Conservation (phyloP, 2,888 invertebrate species). For the Periphyllus acericola region DNA sequence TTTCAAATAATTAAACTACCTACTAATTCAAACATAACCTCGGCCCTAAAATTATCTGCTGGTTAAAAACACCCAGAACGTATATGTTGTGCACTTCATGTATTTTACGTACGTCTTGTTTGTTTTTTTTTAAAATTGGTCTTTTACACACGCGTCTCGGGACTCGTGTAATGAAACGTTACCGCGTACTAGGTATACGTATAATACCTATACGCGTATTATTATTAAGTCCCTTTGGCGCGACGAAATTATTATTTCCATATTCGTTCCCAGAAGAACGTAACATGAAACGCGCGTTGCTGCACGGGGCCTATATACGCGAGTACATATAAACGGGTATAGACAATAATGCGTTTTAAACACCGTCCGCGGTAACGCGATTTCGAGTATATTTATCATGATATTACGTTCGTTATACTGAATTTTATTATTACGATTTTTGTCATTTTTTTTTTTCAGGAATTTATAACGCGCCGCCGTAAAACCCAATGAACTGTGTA, state of each 20-base stretch:
- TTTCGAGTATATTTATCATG: background rate
- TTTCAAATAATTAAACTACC: slow-evolving; percentile 53
- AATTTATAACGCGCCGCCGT: slow-evolving; percentile 49
- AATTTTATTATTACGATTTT: slow-evolving; percentile 38
- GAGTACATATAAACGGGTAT: no score
- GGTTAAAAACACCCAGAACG: slow-evolving; percentile 32
- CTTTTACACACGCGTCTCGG: background rate
- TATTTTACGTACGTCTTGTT: background rate
- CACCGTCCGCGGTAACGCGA: background rate
- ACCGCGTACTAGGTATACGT: no score
- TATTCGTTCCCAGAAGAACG: background rate
- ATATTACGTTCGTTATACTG: background rate
- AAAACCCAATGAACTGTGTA: slow-evolving; percentile 42
- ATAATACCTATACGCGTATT: no score
- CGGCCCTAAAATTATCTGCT: slow-evolving; percentile 49
- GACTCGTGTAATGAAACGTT: background rate
- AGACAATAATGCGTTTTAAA: slow-evolving; percentile 11
- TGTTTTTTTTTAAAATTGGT: background rate
- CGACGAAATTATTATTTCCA: background rate
- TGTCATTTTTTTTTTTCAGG: background rate
- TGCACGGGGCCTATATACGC: no score
- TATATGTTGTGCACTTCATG: background rate
- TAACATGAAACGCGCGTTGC: no score
- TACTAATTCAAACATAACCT: slow-evolving; percentile 26
- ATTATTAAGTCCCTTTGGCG: slow-evolving; percentile 5